These are phyloP conservation scores for Mimumesa dahlbomi DNA, from an alignment of 2,888 invertebrate species.

Conservation along the genomic window DNA sequence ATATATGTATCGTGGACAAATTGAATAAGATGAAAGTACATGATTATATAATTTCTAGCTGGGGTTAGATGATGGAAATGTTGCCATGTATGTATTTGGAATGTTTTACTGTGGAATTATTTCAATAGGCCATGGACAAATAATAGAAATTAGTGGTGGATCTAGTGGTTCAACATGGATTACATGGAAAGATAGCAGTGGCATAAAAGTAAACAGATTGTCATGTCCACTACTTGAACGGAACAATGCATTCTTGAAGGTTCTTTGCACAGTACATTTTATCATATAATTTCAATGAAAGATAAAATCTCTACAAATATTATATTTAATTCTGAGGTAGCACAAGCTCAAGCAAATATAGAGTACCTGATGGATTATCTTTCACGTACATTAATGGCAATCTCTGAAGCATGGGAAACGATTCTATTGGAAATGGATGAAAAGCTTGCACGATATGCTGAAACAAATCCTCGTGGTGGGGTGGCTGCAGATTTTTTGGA, in stretches of 20 bases:
- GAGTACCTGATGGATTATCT: constrained; percentile 85
- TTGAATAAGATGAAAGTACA: neutral
- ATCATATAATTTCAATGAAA: neutral
- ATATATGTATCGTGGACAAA: neutral
- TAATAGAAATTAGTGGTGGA: constrained; percentile 75
- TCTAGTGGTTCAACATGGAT: constrained; percentile 74
- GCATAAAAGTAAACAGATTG: constrained; percentile 70
- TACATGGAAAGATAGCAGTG: constrained; percentile 66
- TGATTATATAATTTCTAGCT: constrained; percentile 80
- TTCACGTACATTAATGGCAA: constrained; percentile 89
- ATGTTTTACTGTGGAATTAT: constrained; percentile 90
- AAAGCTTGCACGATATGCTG: constrained; percentile 93
- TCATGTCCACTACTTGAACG: constrained; percentile 74
- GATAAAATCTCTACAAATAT: constrained; percentile 5
- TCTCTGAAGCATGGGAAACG: constrained; percentile 96
- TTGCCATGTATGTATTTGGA: constrained; percentile 89
- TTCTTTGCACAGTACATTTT: constrained; percentile 37
- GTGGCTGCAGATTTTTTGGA: constrained; percentile 96
- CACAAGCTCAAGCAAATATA: constrained; percentile 76
- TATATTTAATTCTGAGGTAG: constrained; percentile 65
- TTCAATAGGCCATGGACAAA: constrained; percentile 68
- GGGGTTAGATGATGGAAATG: constrained; percentile 87
- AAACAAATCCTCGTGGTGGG: constrained; percentile 89
- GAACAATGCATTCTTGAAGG: constrained; percentile 75
- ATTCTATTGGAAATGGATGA: constrained; percentile 96